phyloP scores from a whole-genome alignment of 2,113 vertebrate species.

The Phylloscopus trochiloides region DNA sequence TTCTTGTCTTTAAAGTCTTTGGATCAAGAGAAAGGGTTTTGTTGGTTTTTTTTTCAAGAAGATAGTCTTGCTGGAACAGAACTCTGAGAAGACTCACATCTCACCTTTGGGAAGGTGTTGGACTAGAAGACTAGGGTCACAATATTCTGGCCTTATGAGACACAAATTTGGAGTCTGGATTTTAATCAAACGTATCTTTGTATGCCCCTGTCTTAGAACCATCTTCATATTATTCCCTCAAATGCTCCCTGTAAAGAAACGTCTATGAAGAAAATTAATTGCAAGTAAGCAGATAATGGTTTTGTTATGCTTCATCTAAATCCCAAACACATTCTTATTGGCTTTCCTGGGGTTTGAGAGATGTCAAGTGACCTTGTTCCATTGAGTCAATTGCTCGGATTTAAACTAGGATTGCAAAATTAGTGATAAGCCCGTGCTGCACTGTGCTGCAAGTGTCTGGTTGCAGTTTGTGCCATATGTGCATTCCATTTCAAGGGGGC shows the following conservation, averaged over 20 bases:
- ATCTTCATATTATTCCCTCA: not conserved
- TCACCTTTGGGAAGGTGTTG: not conserved
- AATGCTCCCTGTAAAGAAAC: not conserved
- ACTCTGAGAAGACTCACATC: not conserved
- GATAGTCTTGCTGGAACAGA: not conserved
- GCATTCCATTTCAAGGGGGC: conserved; percentile 54
- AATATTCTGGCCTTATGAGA: not conserved
- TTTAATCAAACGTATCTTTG: not conserved
- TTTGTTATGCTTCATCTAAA: not conserved
- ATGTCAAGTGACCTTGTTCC: not conserved
- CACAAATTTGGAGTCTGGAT: not conserved
- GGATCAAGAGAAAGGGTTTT: not conserved
- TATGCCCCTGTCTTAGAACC: not conserved
- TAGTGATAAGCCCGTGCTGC: not conserved
- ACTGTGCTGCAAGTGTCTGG: not conserved
- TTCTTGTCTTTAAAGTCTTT: not conserved
- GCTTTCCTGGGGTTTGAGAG: not conserved
- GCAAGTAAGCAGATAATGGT: not conserved
- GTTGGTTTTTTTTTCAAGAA: not conserved
- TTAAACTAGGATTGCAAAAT: not conserved
- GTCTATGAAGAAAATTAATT: not conserved
- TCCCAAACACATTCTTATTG: not conserved
- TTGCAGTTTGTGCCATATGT: conserved; percentile 60
- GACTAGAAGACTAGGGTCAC: not conserved
- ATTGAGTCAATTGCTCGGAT: not conserved